These are phyloP conservation scores for Rhinoraja longicauda DNA, from an alignment of 2,797 vertebrate genomes.

Conservation along the genomic window DNA sequence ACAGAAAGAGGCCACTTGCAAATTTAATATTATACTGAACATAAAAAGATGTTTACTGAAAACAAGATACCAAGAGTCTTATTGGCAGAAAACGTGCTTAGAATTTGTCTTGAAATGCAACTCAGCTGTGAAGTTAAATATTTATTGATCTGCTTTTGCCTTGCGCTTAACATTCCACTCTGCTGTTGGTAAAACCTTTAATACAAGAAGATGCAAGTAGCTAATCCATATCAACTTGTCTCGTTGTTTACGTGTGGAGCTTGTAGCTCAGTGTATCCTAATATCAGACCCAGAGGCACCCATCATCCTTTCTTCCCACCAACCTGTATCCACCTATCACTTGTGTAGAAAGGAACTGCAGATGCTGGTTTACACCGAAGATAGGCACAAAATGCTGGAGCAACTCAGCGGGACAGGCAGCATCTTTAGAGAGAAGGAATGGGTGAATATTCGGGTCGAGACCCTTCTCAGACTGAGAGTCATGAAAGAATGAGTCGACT, in stretches of 20 bases:
- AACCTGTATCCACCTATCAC: too few species aligned
- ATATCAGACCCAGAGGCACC: neutral
- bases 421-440: too few species aligned
- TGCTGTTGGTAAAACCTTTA: neutral
- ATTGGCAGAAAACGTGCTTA: neutral
- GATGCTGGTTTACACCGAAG: too few species aligned
- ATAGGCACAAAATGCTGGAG: too few species aligned
- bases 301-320: too few species aligned
- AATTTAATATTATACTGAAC: neutral
- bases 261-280: neutral
- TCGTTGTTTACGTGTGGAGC: neutral
- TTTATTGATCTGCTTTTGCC: conserved; percentile 8
- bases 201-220: neutral
- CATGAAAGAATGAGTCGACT: too few species aligned
- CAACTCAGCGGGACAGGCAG: too few species aligned
- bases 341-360: too few species aligned
- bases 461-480: too few species aligned
- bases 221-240: neutral
- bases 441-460: too few species aligned
- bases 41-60: neutral
- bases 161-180: neutral
- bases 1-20: neutral
- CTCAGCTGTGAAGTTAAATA: neutral
- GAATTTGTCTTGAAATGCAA: neutral
- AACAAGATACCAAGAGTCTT: neutral